Percentiles rank a stretch among this genome's conserved stretches.
These are phyloP conservation scores for Hypothenemus hampei DNA, from an alignment of 1,140 invertebrate genomes.

Conservation along the genomic window DNA sequence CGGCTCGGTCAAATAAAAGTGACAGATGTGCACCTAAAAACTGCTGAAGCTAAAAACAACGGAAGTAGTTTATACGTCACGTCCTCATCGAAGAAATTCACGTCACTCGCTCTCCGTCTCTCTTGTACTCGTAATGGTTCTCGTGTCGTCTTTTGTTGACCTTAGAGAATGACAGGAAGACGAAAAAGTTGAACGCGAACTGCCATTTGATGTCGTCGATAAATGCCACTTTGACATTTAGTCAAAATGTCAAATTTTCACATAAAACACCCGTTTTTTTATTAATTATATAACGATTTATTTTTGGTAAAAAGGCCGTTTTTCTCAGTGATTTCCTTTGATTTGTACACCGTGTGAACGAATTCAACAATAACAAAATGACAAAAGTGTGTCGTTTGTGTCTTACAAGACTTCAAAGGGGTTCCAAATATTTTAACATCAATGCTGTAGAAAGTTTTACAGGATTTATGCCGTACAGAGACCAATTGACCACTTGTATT, in stretches of 20 bases:
- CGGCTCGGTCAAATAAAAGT: too few species aligned
- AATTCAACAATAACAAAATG: conserved; percentile 17
- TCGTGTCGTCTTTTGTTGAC: conserved; percentile 9
- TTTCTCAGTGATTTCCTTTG: background rate
- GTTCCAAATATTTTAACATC: conserved; percentile 34
- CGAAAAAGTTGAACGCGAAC: conserved; percentile 11
- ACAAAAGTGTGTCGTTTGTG: conserved; percentile 37
- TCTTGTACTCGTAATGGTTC: too few species aligned
- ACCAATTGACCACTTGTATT: conserved; percentile 35
- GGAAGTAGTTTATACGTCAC: too few species aligned
- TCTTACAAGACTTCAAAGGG: conserved; percentile 28
- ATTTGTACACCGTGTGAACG: background rate
- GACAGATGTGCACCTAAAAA: too few species aligned
- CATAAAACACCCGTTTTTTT: conserved; percentile 17
- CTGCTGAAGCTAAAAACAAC: too few species aligned
- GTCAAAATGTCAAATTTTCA: conserved; percentile 33
- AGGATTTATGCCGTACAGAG: conserved; percentile 36
- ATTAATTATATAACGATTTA: conserved; percentile 25
- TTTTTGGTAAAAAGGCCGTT: background rate
- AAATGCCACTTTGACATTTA: conserved; percentile 32
- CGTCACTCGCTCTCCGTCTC: too few species aligned
- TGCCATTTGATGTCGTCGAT: conserved; percentile 34
- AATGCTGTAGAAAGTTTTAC: conserved; percentile 34
- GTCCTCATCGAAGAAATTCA: too few species aligned
- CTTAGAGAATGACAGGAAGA: conserved; percentile 22